A percentile compares a stretch with the other conserved stretches of the same genome.
phyloP scores from a whole-genome alignment of 2,797 vertebrate genomes.

The Sparus aurata region DNA sequence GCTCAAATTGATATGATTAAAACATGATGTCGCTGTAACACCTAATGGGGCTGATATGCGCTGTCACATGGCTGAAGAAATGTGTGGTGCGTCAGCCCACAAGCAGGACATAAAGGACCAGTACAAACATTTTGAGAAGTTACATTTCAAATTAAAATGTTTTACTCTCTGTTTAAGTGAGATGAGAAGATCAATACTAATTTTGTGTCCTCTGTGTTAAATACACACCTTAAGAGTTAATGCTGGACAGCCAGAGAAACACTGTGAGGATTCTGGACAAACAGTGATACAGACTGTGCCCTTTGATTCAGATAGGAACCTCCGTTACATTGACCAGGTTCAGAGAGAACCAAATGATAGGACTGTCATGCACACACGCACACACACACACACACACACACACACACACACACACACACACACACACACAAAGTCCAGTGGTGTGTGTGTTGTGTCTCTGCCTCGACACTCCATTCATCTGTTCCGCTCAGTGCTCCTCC shows the following conservation, averaged over 20 bases:
- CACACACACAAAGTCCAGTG: background rate
- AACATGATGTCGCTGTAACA: slow-evolving; percentile 44
- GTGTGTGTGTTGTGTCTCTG: background rate
- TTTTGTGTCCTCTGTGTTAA: background rate
- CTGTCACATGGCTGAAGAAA: background rate
- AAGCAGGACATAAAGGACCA: background rate
- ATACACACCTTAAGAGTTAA: too few relatives aligned
- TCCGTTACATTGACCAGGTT: too few relatives aligned
- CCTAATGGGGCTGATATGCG: slow-evolving; percentile 3
- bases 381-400: too few relatives aligned
- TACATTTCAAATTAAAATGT: too few relatives aligned
- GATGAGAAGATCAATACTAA: background rate
- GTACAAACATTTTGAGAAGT: background rate
- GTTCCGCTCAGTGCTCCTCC: slow-evolving; percentile 38
- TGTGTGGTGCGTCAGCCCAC: background rate
- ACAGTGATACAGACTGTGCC: too few relatives aligned
- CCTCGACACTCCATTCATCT: slow-evolving; percentile 36
- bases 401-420: too few relatives aligned
- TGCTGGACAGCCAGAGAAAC: too few relatives aligned
- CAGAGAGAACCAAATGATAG: too few relatives aligned
- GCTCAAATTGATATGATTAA: slow-evolving; percentile 67
- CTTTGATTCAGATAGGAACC: too few relatives aligned
- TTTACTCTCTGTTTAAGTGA: background rate
- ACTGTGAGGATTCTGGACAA: too few relatives aligned
- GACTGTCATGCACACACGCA: too few relatives aligned